phyloP scores from a whole-genome alignment of 2,113 vertebrate species.

The Xiphias gladius region DNA sequence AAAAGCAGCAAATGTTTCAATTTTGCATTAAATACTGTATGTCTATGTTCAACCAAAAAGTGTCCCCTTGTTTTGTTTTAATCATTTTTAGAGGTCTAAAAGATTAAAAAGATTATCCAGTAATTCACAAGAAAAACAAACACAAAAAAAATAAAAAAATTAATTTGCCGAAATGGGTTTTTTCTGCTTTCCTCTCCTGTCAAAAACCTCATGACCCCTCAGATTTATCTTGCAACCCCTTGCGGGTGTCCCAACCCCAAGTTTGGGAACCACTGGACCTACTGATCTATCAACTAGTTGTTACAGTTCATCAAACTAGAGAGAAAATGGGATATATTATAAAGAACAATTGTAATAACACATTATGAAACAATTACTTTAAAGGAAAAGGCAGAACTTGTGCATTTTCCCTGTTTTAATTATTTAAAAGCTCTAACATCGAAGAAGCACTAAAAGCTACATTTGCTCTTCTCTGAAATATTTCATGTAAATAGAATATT shows the following conservation, averaged over 20 bases:
- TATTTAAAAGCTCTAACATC: neutral
- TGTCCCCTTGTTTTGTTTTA: no score
- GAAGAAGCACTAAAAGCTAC: neutral
- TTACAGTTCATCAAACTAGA: neutral
- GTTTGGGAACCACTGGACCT: neutral
- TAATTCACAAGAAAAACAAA: no score
- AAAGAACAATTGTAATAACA: neutral
- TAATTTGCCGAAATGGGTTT: no score
- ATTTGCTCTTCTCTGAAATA: conserved; percentile 26
- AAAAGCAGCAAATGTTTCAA: neutral
- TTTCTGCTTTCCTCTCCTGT: no score
- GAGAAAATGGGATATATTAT: neutral
- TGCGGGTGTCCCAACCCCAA: neutral
- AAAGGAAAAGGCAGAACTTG: neutral
- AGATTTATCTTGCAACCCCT: neutral
- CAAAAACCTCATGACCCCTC: neutral
- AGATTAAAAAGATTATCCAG: no score
- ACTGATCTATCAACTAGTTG: neutral
- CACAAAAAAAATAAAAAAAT: no score
- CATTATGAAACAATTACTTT: neutral
- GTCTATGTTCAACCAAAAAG: neutral
- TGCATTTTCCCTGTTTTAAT: neutral
- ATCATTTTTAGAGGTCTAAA: no score
- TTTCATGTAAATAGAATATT: neutral
- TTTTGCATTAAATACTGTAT: neutral